Conservation (phyloP, 1,140 invertebrate genomes). For the Nylanderia fulva region DNA sequence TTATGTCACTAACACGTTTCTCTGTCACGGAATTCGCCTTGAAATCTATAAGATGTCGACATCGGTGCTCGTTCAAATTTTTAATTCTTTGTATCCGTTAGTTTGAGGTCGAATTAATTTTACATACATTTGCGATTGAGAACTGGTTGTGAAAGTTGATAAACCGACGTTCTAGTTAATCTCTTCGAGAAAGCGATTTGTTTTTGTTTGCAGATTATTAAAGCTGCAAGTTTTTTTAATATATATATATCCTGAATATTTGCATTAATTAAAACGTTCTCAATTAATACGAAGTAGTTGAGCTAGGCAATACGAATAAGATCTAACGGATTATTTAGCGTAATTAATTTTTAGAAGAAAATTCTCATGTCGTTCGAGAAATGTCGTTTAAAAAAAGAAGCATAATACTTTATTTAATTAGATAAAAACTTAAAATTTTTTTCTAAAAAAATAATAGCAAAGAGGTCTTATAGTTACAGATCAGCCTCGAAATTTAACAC, state of each 20-base stretch:
- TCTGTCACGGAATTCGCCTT: neutral
- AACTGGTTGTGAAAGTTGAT: conserved; percentile 8
- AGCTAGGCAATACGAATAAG: neutral
- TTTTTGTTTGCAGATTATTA: conserved; percentile 19
- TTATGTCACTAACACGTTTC: conserved; percentile 27
- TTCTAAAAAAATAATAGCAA: neutral
- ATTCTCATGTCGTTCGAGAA: neutral
- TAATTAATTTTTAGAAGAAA: neutral
- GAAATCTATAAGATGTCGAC: conserved; percentile 22
- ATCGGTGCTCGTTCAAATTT: neutral
- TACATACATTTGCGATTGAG: neutral
- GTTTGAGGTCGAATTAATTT: neutral
- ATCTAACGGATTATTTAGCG: neutral
- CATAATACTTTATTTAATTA: too few species aligned
- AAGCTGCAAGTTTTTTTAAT: neutral
- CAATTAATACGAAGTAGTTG: neutral
- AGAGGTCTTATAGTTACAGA: neutral
- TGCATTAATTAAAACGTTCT: neutral
- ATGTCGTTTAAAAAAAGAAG: neutral
- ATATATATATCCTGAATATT: neutral
- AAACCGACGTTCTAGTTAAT: neutral
- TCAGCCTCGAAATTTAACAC: neutral
- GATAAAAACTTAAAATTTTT: neutral
- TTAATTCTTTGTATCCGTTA: conserved; percentile 8
- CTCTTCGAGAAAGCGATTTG: neutral